Evolutionary conservation across 2,888 invertebrate genomes (phyloP).

Genomic region (Melieria omissa): DNA sequence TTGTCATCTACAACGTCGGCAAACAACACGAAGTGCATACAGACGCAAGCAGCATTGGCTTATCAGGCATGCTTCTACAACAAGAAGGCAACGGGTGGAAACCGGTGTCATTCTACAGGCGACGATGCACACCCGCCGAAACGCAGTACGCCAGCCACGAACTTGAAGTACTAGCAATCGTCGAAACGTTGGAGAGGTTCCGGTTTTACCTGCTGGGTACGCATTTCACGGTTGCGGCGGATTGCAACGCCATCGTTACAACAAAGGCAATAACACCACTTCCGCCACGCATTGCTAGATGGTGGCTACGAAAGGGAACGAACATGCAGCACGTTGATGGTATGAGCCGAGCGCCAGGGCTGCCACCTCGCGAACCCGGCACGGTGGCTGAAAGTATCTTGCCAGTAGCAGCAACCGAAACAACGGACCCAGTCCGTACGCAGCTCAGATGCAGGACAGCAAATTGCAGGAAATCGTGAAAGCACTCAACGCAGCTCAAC

Average conservation of each 20-base stretch:
- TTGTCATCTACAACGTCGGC: slow-evolving; percentile 16
- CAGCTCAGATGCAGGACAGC: not conserved
- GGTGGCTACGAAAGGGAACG: no score
- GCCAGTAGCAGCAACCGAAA: not conserved
- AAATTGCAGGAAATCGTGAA: not conserved
- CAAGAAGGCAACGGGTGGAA: no score
- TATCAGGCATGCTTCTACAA: no score
- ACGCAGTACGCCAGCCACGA: slow-evolving; percentile 20
- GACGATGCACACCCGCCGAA: slow-evolving; percentile 1
- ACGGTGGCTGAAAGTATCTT: not conserved
- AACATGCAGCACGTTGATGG: not conserved
- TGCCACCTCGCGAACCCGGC: not conserved
- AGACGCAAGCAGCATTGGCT: slow-evolving; percentile 5
- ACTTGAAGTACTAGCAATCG: slow-evolving; percentile 25
- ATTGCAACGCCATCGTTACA: slow-evolving; percentile 34
- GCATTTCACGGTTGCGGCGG: slow-evolving; percentile 24
- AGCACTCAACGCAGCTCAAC: not conserved
- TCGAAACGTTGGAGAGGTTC: slow-evolving; percentile 31
- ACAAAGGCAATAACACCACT: slow-evolving; percentile 31
- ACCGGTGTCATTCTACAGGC: no score
- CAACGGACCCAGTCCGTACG: not conserved
- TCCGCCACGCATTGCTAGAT: slow-evolving; percentile 20
- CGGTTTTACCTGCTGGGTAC: slow-evolving; percentile 35
- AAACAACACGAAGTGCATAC: slow-evolving; percentile 28
- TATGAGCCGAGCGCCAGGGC: no score